Percentiles rank a stretch among this genome's conserved stretches.
Evolutionary conservation across 2,888 invertebrate species (phyloP).

Genomic region (Epinotia nisella): DNA sequence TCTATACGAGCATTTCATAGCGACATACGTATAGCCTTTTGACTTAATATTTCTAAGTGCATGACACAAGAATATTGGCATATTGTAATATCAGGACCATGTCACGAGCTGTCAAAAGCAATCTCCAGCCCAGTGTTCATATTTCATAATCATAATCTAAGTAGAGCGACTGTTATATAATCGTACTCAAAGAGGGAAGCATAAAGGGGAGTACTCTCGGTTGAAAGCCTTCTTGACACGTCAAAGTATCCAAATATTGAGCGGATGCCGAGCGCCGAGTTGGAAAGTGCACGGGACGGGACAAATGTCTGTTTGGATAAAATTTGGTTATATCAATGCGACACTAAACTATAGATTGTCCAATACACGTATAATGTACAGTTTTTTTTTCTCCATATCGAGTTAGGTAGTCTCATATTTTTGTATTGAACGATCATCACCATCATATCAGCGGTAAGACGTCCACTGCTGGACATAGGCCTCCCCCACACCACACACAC

Average conservation of each 20-base stretch:
- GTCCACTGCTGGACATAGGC: too few relatives aligned
- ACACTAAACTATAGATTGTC: too few relatives aligned
- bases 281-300: conserved; percentile 8
- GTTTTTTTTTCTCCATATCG: too few relatives aligned
- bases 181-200: conserved; percentile 2
- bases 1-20: background rate
- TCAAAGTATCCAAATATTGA: conserved; percentile 42
- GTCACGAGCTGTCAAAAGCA: too few relatives aligned
- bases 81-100: too few relatives aligned
- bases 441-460: too few relatives aligned
- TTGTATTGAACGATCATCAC: too few relatives aligned
- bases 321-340: background rate
- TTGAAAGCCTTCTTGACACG: conserved; percentile 32
- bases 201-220: conserved; percentile 23
- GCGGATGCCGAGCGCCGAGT: conserved; percentile 7
- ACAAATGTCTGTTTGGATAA: conserved; percentile 6
- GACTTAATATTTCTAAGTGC: background rate
- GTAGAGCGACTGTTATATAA: background rate
- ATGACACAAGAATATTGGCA: background rate
- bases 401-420: too few relatives aligned
- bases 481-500: too few relatives aligned
- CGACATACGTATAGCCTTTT: background rate
- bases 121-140: background rate
- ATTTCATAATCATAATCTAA: background rate
- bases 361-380: too few relatives aligned